phyloP scores from a whole-genome alignment of 2,797 vertebrate species.

The Furcifer pardalis region DNA sequence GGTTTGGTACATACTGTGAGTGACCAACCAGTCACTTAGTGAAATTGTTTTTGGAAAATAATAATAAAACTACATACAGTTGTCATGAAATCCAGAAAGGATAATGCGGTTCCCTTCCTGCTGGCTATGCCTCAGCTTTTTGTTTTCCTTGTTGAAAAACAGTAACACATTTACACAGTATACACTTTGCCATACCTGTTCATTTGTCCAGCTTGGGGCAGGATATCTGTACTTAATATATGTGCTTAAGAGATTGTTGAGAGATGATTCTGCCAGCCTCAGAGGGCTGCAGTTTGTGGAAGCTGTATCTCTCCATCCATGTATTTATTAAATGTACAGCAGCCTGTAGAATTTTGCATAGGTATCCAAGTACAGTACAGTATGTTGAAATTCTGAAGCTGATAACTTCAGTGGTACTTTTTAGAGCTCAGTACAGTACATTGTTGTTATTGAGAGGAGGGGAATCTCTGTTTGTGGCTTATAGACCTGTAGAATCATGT shows the following conservation, averaged over 20 bases:
- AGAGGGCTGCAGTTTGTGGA: background rate
- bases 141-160: background rate
- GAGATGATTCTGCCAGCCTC: background rate
- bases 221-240: background rate
- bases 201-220: background rate
- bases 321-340: background rate
- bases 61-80: background rate
- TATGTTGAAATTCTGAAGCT: background rate
- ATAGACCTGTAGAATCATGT: background rate
- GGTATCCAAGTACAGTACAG: too few species aligned
- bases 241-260: background rate
- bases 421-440: background rate
- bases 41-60: background rate
- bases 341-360: background rate
- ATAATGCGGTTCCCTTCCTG: background rate
- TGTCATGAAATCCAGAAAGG: background rate
- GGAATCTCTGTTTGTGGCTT: background rate
- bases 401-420: background rate
- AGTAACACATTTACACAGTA: background rate
- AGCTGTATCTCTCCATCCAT: background rate
- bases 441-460: background rate
- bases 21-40: background rate
- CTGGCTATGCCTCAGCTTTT: background rate
- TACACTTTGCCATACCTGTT: background rate
- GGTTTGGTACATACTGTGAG: too few species aligned